A percentile compares a stretch with the other conserved stretches of the same genome.
phyloP scores from a whole-genome alignment of 2,113 vertebrate species.

The Oncorhynchus masou region DNA sequence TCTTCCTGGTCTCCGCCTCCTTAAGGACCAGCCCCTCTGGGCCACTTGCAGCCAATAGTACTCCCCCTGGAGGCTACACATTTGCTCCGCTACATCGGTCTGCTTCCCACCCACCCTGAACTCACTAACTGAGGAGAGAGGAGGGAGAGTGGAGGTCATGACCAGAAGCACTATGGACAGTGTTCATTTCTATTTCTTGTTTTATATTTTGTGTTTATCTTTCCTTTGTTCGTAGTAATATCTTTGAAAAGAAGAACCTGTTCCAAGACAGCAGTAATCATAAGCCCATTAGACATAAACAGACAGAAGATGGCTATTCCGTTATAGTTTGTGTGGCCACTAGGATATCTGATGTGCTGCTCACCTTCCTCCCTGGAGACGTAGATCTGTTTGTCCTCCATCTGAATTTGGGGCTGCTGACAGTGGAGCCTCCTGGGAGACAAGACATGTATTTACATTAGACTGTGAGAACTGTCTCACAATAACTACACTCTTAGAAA shows the following conservation, averaged over 20 bases:
- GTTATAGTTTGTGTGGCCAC: background rate
- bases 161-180: too few relatives aligned
- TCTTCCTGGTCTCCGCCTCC: constrained; percentile 64
- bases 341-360: constrained; percentile 5
- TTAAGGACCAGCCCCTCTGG: constrained; percentile 75
- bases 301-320: too few relatives aligned
- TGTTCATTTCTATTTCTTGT: too few relatives aligned
- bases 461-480: too few relatives aligned
- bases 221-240: too few relatives aligned
- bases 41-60: constrained; percentile 86
- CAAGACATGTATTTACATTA: background rate
- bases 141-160: background rate
- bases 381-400: constrained; percentile 92
- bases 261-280: too few relatives aligned
- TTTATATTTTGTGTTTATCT: too few relatives aligned
- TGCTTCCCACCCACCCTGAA: constrained; percentile 84
- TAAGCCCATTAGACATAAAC: too few relatives aligned
- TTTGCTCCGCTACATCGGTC: constrained; percentile 81
- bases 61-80: constrained; percentile 80
- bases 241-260: too few relatives aligned
- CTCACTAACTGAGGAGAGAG: constrained; percentile 65
- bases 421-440: constrained; percentile 42
- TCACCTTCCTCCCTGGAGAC: constrained; percentile 81
- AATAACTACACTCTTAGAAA: too few relatives aligned
- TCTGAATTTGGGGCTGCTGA: constrained; percentile 59